Conservation (phyloP, 2,888 invertebrate species). For the Elgonia sp. region DNA sequence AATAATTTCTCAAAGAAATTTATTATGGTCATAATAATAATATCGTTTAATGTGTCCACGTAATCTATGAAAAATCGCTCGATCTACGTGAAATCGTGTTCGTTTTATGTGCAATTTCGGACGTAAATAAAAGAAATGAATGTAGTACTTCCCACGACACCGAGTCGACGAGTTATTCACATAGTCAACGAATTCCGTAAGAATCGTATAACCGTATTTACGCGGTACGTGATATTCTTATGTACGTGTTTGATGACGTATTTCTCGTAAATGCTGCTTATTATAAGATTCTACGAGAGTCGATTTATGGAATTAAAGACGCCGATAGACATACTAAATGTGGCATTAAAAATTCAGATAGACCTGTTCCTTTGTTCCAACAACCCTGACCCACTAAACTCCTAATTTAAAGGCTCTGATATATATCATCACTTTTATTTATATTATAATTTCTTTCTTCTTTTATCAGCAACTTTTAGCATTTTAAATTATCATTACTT, state of each 20-base stretch:
- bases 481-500: not conserved
- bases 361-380: conserved; percentile 39
- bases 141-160: conserved; percentile 70
- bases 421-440: not conserved
- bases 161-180: conserved; percentile 67
- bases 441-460: not conserved
- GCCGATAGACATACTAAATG: conserved; percentile 15
- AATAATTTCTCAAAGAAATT: too few relatives aligned
- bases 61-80: too few relatives aligned
- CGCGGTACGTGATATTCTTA: conserved; percentile 67
- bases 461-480: not conserved
- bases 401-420: conserved; percentile 13
- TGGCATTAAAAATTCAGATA: conserved; percentile 43
- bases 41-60: too few relatives aligned
- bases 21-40: too few relatives aligned
- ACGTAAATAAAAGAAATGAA: conserved; percentile 12
- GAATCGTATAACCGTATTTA: conserved; percentile 73
- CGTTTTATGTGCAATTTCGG: conserved; percentile 5
- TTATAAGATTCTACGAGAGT: conserved; percentile 27
- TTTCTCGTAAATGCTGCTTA: conserved; percentile 47
- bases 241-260: conserved; percentile 54
- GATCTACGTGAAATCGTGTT: not conserved
- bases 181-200: conserved; percentile 75
- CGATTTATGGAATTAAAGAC: conserved; percentile 52
- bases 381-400: conserved; percentile 62